Conservation (phyloP, 2,888 invertebrate genomes). For the Charanyca ferruginea region DNA sequence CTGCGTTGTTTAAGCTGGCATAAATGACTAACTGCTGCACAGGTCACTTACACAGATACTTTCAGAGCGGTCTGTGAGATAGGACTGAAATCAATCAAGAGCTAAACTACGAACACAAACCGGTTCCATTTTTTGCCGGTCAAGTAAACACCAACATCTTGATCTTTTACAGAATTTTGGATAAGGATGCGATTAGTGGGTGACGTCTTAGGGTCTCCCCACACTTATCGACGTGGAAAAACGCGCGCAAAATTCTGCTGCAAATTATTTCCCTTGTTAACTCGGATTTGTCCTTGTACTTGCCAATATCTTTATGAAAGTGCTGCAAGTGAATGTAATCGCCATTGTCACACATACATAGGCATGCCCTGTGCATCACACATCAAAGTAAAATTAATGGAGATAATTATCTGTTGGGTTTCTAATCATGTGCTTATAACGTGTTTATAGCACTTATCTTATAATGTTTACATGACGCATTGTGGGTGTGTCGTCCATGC, state of each 20-base stretch:
- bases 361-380: neutral
- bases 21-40: too few species aligned
- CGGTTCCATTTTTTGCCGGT: neutral
- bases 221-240: neutral
- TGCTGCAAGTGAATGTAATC: conserved; percentile 11
- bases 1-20: neutral
- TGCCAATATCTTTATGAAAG: neutral
- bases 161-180: neutral
- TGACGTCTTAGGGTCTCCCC: conserved; percentile 3
- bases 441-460: conserved; percentile 39
- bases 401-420: conserved; percentile 25
- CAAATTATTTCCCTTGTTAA: neutral
- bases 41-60: rapidly evolving
- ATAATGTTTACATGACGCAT: conserved; percentile 50
- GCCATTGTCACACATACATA: neutral
- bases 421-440: conserved; percentile 24
- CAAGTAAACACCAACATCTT: neutral
- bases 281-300: neutral
- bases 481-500: conserved; percentile 64
- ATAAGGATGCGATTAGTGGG: neutral
- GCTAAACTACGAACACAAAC: neutral
- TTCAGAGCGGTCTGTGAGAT: neutral
- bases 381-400: neutral
- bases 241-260: neutral
- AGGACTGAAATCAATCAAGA: neutral